phyloP scores from a whole-genome alignment of 2,888 invertebrate species.

The Stenurella melanura region DNA sequence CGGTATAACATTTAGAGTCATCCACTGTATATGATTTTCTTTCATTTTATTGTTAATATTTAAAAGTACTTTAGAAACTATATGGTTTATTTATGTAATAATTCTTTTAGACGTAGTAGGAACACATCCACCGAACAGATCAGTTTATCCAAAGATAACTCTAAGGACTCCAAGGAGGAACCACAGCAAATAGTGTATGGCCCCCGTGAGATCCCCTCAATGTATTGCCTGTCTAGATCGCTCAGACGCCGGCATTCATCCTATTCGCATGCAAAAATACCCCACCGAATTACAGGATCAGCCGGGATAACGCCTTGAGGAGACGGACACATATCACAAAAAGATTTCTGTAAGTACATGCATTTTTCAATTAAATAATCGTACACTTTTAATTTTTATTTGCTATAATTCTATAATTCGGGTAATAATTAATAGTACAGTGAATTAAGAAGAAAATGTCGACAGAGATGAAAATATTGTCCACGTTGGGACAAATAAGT shows the following conservation, averaged over 20 bases:
- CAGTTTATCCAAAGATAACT: background rate
- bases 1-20: no score
- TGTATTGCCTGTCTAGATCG: slow-evolving; percentile 69
- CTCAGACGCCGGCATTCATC: slow-evolving; percentile 68
- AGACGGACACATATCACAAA: slow-evolving; percentile 52
- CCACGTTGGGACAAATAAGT: no score
- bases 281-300: slow-evolving; percentile 55
- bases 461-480: no score
- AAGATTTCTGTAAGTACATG: slow-evolving; percentile 55
- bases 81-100: background rate
- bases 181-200: slow-evolving; percentile 62
- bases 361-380: slow-evolving; percentile 32
- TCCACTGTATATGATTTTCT: no score
- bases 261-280: slow-evolving; percentile 68
- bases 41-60: no score
- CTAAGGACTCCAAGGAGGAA: slow-evolving; percentile 54
- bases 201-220: slow-evolving; percentile 62
- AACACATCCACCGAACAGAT: slow-evolving; percentile 31
- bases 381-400: slow-evolving; percentile 30
- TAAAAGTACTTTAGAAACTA: no score
- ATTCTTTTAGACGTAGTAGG: background rate
- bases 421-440: no score
- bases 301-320: slow-evolving; percentile 56
- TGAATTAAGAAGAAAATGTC: no score
- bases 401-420: no score